These are phyloP conservation scores for Empidonax alnorum DNA, from an alignment of 2,113 vertebrate species.

Conservation along the genomic window DNA sequence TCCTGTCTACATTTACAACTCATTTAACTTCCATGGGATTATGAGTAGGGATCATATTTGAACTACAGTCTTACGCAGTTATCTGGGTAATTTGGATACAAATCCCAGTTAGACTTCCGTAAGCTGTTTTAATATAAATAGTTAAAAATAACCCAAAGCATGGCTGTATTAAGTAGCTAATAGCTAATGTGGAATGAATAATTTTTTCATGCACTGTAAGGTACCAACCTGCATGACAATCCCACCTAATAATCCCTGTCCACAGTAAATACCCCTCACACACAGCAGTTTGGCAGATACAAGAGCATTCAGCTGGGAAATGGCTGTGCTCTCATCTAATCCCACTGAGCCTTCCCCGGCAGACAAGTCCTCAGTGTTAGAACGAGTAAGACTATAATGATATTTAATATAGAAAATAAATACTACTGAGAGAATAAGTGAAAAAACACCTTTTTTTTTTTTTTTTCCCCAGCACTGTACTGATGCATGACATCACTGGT, in stretches of 20 bases:
- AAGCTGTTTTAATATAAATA: background rate
- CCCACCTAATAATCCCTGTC: background rate
- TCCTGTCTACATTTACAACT: background rate
- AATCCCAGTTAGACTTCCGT: background rate
- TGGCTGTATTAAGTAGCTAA: background rate
- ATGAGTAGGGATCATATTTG: background rate
- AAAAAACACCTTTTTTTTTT: background rate
- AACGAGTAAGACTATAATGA: background rate
- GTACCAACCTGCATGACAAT: background rate
- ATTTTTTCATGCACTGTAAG: background rate
- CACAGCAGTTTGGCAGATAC: background rate
- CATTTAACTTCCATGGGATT: background rate
- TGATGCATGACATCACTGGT: background rate
- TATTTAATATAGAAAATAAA: background rate
- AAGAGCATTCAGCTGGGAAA: background rate
- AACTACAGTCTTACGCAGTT: background rate
- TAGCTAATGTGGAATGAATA: background rate
- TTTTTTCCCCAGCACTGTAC: background rate
- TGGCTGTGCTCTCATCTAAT: background rate
- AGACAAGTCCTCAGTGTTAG: background rate
- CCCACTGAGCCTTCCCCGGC: background rate
- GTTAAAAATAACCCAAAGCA: background rate
- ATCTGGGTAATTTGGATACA: background rate
- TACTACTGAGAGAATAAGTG: background rate
- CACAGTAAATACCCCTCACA: background rate